These are phyloP conservation scores for Mus minutoides DNA, from an alignment of 2,797 vertebrate species.

Conservation along the genomic window DNA sequence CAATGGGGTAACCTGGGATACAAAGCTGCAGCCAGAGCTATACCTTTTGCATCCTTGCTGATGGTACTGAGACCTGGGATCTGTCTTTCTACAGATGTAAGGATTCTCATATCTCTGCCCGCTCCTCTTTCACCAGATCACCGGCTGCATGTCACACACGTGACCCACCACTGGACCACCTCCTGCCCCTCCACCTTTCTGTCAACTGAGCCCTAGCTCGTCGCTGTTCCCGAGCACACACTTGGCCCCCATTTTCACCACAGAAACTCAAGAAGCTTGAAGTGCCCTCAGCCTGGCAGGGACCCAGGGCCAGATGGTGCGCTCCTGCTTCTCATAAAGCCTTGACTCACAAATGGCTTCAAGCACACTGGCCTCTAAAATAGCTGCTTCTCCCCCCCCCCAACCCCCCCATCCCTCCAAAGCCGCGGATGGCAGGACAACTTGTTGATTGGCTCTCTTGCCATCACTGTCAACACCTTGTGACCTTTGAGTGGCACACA, in stretches of 20 bases:
- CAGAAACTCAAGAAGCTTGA: conserved; percentile 84
- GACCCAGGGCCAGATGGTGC: conserved; percentile 81
- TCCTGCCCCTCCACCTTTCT: not conserved
- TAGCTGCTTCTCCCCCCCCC: conserved; percentile 47
- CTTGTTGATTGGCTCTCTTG: conserved; percentile 67
- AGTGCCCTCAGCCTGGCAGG: conserved; percentile 83
- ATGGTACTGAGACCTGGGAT: not conserved
- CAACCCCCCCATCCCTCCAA: conserved; percentile 58
- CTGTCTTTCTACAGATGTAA: not conserved
- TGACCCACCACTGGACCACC: no score
- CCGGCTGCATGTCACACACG: no score
- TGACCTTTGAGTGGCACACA: conserved; percentile 52
- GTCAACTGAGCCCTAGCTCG: conserved; percentile 61
- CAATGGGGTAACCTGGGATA: not conserved
- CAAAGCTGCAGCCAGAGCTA: not conserved
- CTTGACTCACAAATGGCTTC: conserved; percentile 85
- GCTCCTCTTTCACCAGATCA: not conserved
- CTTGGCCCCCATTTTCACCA: conserved; percentile 74
- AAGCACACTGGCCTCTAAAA: conserved; percentile 75
- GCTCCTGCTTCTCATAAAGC: conserved; percentile 82
- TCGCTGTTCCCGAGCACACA: conserved; percentile 62
- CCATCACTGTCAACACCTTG: conserved; percentile 56
- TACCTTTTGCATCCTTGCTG: not conserved
- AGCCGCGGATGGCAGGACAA: conserved; percentile 69
- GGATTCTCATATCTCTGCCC: not conserved